Evolutionary conservation across 2,888 invertebrate species (phyloP).

Genomic region (Geophilus truncorum): DNA sequence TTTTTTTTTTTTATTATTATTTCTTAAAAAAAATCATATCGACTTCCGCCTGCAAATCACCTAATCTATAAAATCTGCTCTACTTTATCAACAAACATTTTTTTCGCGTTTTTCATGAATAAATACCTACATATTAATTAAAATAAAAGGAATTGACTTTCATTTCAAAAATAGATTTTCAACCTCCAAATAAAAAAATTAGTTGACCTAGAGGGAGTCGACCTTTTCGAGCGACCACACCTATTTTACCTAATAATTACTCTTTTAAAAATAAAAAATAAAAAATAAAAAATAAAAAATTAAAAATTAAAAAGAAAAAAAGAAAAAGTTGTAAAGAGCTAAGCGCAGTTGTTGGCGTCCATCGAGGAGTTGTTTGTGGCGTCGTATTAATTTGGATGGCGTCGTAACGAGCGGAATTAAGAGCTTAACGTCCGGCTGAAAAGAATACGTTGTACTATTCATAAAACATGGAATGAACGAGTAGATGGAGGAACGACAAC

Average conservation of each 20-base stretch:
- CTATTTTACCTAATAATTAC: neutral
- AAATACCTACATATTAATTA: no score
- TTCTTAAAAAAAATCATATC: neutral
- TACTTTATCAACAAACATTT: neutral
- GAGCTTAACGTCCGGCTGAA: neutral
- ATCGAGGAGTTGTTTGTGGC: neutral
- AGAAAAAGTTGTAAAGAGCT: no score
- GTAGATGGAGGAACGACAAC: neutral
- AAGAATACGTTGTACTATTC: neutral
- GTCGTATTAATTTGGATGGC: neutral
- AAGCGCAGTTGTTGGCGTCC: neutral
- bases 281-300: neutral
- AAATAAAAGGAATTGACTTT: no score
- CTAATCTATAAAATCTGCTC: neutral
- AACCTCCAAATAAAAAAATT: no score
- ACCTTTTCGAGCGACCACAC: neutral
- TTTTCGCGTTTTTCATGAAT: neutral
- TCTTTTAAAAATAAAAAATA: neutral
- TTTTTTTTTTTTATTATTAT: no score
- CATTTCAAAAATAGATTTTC: no score
- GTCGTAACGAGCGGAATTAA: constrained; percentile 23
- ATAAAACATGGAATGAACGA: neutral
- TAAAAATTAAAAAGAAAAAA: neutral
- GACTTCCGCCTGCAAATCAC: neutral
- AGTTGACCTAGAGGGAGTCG: no score